These are phyloP conservation scores for Drosophila mayri DNA, from an alignment of 1,140 invertebrate genomes.

Conservation along the genomic window DNA sequence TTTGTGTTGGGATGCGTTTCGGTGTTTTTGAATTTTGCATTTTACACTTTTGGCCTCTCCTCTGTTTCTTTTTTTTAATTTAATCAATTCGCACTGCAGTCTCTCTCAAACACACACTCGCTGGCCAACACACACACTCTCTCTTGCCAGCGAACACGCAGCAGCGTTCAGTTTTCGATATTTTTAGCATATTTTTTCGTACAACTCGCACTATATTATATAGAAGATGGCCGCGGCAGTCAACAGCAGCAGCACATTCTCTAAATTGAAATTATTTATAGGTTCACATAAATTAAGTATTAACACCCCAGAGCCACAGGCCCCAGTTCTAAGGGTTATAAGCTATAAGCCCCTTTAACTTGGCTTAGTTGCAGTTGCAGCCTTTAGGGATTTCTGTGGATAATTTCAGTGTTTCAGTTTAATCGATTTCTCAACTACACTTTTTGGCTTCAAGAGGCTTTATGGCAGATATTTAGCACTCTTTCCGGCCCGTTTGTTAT, in stretches of 20 bases:
- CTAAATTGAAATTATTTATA: slow-evolving; percentile 84
- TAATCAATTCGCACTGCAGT: slow-evolving; percentile 72
- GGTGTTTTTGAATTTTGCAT: slow-evolving; percentile 13
- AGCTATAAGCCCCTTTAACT: slow-evolving; percentile 41
- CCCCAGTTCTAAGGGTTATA: slow-evolving; percentile 16
- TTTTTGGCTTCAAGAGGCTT: background rate
- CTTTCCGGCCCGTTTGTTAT: slow-evolving; percentile 3
- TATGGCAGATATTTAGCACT: background rate
- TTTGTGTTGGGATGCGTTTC: slow-evolving; percentile 48
- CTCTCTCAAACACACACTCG: slow-evolving; percentile 9
- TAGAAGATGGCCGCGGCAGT: slow-evolving; percentile 45
- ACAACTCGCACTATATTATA: slow-evolving; percentile 81
- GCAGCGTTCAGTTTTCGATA: slow-evolving; percentile 80
- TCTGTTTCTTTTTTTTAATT: slow-evolving; percentile 53
- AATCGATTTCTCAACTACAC: background rate
- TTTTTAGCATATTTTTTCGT: slow-evolving; percentile 79
- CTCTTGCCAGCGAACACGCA: slow-evolving; percentile 54
- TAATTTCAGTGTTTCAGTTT: background rate
- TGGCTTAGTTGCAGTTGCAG: slow-evolving; percentile 21
- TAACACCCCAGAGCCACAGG: slow-evolving; percentile 58
- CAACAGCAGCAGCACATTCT: slow-evolving; percentile 74
- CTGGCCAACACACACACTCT: slow-evolving; percentile 10
- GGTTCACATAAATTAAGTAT: slow-evolving; percentile 83
- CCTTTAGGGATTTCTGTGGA: background rate
- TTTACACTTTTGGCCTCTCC: slow-evolving; percentile 7